Conservation (phyloP, 2,797 vertebrate genomes). For the Moxostoma hubbsi region DNA sequence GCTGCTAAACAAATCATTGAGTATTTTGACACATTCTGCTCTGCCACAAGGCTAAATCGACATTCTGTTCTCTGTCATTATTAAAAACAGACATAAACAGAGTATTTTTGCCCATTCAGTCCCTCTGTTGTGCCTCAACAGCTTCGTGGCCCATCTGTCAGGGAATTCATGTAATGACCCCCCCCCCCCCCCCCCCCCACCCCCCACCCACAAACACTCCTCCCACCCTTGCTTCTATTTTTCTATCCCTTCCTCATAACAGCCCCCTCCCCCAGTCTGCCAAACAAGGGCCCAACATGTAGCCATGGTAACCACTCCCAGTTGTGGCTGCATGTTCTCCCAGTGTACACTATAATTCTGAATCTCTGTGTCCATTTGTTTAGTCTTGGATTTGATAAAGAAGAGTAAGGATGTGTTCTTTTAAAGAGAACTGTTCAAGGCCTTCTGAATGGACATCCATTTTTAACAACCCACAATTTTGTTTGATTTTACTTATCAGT, state of each 20-base stretch:
- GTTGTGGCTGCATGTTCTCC: constrained; percentile 22
- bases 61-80: constrained; percentile 60
- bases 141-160: constrained; percentile 74
- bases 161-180: constrained; percentile 73
- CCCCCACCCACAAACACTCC: constrained; percentile 41
- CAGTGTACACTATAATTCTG: constrained; percentile 32
- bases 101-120: constrained; percentile 59
- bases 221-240: constrained; percentile 45
- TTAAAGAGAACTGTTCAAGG: constrained; percentile 5
- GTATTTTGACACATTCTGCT: constrained; percentile 64
- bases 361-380: constrained; percentile 10
- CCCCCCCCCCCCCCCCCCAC: constrained; percentile 41
- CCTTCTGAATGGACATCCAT: background rate
- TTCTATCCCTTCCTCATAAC: constrained; percentile 38
- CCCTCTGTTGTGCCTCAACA: constrained; percentile 54
- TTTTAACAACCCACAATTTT: background rate
- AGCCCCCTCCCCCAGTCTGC: constrained; percentile 22
- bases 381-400: constrained; percentile 7
- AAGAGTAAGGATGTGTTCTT: background rate
- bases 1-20: constrained; percentile 54
- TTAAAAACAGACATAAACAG: constrained; percentile 48
- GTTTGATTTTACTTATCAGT: background rate
- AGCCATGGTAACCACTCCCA: constrained; percentile 55
- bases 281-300: constrained; percentile 48
- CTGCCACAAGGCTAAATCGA: constrained; percentile 57